Evolutionary conservation across 1,140 invertebrate genomes (phyloP), one percentile per base, ranked within the genome.

Genomic region (Eriocheir sinensis): DNA sequence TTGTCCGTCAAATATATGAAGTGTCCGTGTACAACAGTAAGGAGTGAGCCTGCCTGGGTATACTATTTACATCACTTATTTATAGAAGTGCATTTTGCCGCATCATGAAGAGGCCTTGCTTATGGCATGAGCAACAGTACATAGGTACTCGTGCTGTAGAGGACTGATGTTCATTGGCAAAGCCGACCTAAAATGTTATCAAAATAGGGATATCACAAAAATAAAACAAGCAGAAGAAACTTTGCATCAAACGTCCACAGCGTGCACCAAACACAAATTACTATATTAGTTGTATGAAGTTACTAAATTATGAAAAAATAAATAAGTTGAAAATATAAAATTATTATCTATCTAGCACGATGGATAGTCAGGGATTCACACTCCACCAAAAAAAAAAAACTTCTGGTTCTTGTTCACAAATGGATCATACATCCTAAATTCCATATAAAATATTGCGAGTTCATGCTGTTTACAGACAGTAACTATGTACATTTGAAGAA

Each of bases 11-110:
- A 81, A 72, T 91, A 94, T 41, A 94, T 91, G 94, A 94, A 94
- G 94, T 94, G 94, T 91, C 91, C 94, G 90, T 94, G 94, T 94
- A 94, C 90, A 94, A 80, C 80, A 89, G 40, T 89, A 93, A 93
- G 94, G 94, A 94, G 94, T 94, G 94, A 94, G 94, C 94, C 94
- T 94, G 94, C 94, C 89, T 94, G 89, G 94, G 94, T 94, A 94
- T 94, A 89, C 94, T 94, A 94, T 94, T 83, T 94, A 94, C 94
- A 94, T 94, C 94, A 94, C 94, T 94, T 94, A 94, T 94, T 94
- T 81, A 94, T 79, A 89, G 83, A 94, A 91, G 94, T 89, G 94
- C 94, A 94, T 83, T 72, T 92, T 94, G 89, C 90, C 94, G 94
- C 89, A 88, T 88, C 89, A 91, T 60, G 41, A 34, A 91, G 89